Percentiles rank a stretch among this genome's conserved stretches.
Conservation (phyloP, 2,888 invertebrate genomes). For the Ceramica pisi region DNA sequence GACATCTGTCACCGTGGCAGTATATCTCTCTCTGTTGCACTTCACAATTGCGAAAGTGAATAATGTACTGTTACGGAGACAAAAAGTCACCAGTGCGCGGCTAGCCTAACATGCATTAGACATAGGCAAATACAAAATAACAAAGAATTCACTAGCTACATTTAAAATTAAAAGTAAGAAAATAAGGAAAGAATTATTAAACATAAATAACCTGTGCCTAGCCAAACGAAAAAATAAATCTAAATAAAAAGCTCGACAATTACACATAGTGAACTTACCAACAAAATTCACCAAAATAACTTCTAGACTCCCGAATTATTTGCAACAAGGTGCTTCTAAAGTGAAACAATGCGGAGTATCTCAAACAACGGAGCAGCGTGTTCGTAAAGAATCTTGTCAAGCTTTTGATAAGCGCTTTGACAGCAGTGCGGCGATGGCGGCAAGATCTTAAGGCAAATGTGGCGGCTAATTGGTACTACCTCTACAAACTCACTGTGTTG, state of each 20-base stretch:
- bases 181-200: too few species aligned
- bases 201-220: too few species aligned
- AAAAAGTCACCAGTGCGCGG: too few species aligned
- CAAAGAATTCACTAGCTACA: too few species aligned
- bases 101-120: too few species aligned
- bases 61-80: too few species aligned
- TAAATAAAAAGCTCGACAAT: not conserved
- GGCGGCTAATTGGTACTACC: conserved; percentile 29
- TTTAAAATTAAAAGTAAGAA: too few species aligned
- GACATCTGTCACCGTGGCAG: too few species aligned
- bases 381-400: conserved; percentile 22
- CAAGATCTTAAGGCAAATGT: conserved; percentile 18
- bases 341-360: conserved; percentile 27
- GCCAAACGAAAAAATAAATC: too few species aligned
- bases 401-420: conserved; percentile 36
- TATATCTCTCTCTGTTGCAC: too few species aligned
- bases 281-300: conserved; percentile 16
- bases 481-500: not conserved
- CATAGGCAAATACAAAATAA: too few species aligned
- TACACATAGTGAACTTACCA: not conserved
- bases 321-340: conserved; percentile 10
- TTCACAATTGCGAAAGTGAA: too few species aligned
- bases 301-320: conserved; percentile 20
- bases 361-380: conserved; percentile 19
- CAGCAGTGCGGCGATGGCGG: conserved; percentile 11